Percentiles rank a stretch among this genome's conserved stretches.
phyloP scores from a whole-genome alignment of 1,140 invertebrate species.

The Eurosta solidaginis region DNA sequence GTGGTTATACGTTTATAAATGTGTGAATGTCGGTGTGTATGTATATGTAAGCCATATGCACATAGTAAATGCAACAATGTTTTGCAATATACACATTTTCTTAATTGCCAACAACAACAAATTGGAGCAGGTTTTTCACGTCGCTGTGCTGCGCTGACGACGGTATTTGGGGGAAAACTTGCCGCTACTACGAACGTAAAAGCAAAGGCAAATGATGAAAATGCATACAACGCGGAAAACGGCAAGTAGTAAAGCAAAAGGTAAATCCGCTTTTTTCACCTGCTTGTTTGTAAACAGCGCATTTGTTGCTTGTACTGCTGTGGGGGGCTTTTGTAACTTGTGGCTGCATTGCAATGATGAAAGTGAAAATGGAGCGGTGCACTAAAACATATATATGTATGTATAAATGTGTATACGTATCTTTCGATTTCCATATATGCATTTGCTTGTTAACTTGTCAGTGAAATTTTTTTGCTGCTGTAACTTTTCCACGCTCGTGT shows the following conservation, averaged over 20 bases:
- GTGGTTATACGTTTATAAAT: no score
- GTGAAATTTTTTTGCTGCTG: not conserved
- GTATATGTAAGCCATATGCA: not conserved
- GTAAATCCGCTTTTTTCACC: not conserved
- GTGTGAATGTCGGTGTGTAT: not conserved
- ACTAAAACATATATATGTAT: not conserved
- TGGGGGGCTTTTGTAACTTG: slow-evolving; percentile 1
- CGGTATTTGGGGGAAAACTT: not conserved
- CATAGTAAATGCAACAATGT: not conserved
- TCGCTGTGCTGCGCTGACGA: not conserved
- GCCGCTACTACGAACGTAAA: not conserved
- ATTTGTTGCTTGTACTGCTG: not conserved
- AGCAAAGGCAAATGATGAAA: not conserved
- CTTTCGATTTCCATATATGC: no score
- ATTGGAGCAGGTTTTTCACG: slow-evolving; percentile 25
- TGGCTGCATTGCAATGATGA: slow-evolving; percentile 10
- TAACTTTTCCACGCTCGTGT: not conserved
- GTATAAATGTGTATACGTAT: not conserved
- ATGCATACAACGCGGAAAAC: not conserved
- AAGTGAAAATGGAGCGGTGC: slow-evolving; percentile 13
- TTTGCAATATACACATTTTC: not conserved
- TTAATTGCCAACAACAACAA: slow-evolving; percentile 21
- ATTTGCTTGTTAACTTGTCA: not conserved
- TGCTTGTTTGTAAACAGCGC: no score
- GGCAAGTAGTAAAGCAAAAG: not conserved